Percentiles rank a stretch among this genome's conserved stretches.
phyloP scores from a whole-genome alignment of 35 echinoderm and acorn worm species.

The Ophiothrix spiculata region DNA sequence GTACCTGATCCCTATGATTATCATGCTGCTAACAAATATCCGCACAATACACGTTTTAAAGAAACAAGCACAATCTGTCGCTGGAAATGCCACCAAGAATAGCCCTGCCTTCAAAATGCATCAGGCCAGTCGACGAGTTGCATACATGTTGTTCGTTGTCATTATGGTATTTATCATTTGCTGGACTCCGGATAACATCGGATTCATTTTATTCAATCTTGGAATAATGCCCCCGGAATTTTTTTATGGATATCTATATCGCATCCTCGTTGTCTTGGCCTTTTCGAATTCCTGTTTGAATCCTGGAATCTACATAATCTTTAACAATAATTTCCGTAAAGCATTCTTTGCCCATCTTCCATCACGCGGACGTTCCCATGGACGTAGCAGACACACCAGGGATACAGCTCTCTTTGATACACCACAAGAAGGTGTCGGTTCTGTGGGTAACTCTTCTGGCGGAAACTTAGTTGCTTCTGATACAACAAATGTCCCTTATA shows the following conservation, averaged over 20 bases:
- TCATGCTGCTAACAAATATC: constrained; percentile 64
- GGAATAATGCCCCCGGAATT: constrained; percentile 38
- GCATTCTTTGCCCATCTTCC: no score
- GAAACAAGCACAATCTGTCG: constrained; percentile 24
- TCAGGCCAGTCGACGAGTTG: constrained; percentile 38
- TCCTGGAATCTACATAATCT: constrained; percentile 78
- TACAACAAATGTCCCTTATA: no score
- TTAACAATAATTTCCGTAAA: constrained; percentile 64
- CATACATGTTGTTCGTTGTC: constrained; percentile 71
- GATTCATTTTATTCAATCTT: constrained; percentile 63
- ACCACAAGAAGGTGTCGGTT: no score
- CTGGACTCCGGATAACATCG: constrained; percentile 68
- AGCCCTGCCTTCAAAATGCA: constrained; percentile 28
- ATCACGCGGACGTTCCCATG: no score
- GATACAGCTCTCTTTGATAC: no score
- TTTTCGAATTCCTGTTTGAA: constrained; percentile 86
- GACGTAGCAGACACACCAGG: no score
- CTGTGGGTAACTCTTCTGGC: no score
- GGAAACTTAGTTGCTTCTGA: no score
- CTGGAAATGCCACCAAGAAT: neutral
- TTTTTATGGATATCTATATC: constrained; percentile 40
- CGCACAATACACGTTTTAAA: constrained; percentile 35
- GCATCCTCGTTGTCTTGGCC: constrained; percentile 46
- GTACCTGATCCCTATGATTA: constrained; percentile 69
- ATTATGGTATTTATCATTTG: constrained; percentile 80